Evolutionary conservation across 2,888 invertebrate species (phyloP), one percentile per base, ranked within the genome.

Genomic region (Dusona sp.): DNA sequence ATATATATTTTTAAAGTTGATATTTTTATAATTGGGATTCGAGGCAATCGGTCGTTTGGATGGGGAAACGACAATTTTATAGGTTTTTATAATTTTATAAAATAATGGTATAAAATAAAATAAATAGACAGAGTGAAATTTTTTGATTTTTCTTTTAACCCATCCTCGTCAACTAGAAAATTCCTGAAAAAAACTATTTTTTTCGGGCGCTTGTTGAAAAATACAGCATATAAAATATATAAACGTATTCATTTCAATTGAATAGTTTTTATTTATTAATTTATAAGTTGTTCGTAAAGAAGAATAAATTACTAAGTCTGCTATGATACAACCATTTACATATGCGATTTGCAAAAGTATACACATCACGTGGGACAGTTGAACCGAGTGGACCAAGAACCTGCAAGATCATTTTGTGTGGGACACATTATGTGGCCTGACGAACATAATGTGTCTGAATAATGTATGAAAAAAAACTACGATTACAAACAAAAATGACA

Each of bases 261-360:
- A 61, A 61, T 61, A 29, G 29, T 29, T 29, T 61, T 38, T 19
- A 42, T 61, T 25, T 9, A 25, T 61, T 48, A 11, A 73, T 74
- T 65, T 42, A 54, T 13, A 38, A 51, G 16, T 38, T 67, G 45
- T 64, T 82, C 68, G 51, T 36, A 67, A 54, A 82, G 79, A 87
- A 79, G 61, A 86, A 88, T 87, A 88, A 82, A 79, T 87, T 64
- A 81, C 87, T 86, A 87, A 29, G 87, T 83, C 87, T 81, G 83
- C 85, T 88, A 85, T 88, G 42, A 79, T 88, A 85, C 65, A 85
- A 77, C 75, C 65, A 67, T 70, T 57, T 70, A 61, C 57, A 79
- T 25, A 45, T 29, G 25, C 38, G 6, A 25, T 79, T 70, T n/a
- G 33, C 64, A 33, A 79, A 45, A 57, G 61, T 79, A 57, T 73